Evolutionary conservation across 2,797 vertebrate species (phyloP), one percentile per base, ranked within the genome.

Genomic region (Macroramphosus scolopax): DNA sequence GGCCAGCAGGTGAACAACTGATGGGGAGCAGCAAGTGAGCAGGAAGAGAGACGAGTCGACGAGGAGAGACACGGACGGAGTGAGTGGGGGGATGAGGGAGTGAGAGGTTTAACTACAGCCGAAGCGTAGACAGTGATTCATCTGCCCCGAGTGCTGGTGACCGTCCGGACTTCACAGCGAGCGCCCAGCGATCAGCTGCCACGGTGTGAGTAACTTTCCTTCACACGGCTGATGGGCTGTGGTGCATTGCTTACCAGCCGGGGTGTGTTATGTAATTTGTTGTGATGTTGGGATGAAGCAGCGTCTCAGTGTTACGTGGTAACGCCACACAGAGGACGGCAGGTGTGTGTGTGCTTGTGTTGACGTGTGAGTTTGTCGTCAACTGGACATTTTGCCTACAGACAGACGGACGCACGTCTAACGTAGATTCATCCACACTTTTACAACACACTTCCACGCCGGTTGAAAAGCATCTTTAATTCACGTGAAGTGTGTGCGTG

Each of bases 211-310:
- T 84, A 78, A 78, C 77, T 82, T 81, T 71, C 38, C 60, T 43
- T 60, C 52, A 40, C 51, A 8, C 5, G 11, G 20, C 39, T 30
- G 37, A 43, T 62, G 58, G 20, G n/a, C 33, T 34, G 29, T 16
- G 39, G 47, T 26, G 66, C 64, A 36, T 39, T 24, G 29, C 39
- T 31, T 35, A 63, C 59, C 79, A 75, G 70, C 74, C 63, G 70
- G 70, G 51, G 14, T 53, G 59, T 44, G 67, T 86, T 84, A 83
- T 78, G 78, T 77, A 77, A 82, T 83, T 73, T 86, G 78, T 83
- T 79, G 74, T 80, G 75, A 53, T 67, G 61, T 70, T 63, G 33
- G 64, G 71, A 72, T 74, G 60, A 78, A 69, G 65, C 76, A n/a
- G 61, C 59, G 67, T 56, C 67, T 75, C 65, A 78, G 54, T 60